phyloP scores from a whole-genome alignment of 2,888 invertebrate species.

The Dolomedes plantarius region DNA sequence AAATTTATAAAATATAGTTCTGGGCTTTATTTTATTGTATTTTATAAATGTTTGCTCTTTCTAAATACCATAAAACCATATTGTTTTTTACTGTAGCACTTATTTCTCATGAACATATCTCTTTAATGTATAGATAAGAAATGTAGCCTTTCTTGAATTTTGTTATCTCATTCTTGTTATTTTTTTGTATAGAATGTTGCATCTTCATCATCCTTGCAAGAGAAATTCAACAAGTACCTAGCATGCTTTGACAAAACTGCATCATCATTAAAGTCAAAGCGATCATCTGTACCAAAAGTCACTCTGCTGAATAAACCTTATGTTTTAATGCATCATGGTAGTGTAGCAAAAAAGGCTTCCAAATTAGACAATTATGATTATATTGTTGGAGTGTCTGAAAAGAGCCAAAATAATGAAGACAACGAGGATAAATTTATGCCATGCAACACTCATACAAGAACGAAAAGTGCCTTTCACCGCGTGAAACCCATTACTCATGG shows the following conservation, averaged over 20 bases:
- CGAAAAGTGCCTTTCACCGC: slow-evolving; percentile 7
- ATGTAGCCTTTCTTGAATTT: no score
- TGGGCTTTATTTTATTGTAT: no score
- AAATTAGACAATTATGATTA: slow-evolving; percentile 9
- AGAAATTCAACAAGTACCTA: not conserved
- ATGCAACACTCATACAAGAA: not conserved
- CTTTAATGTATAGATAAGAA: no score
- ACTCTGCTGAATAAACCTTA: not conserved
- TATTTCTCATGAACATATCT: no score
- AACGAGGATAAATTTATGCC: not conserved
- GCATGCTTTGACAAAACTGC: not conserved
- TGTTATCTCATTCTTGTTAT: no score
- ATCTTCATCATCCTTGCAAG: not conserved
- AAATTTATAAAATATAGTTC: no score
- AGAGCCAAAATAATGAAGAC: not conserved
- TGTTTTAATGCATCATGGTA: not conserved
- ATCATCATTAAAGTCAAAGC: not conserved
- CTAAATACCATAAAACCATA: no score
- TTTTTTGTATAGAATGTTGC: not conserved
- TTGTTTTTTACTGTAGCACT: no score
- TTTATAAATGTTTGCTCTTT: no score
- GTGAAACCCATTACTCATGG: not conserved
- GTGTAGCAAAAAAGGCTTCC: not conserved
- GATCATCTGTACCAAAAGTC: not conserved
- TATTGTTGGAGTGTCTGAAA: not conserved